Base-by-base conservation (phyloP, 2,797 vertebrate species). In the Leucoraja ocellata region DNA sequence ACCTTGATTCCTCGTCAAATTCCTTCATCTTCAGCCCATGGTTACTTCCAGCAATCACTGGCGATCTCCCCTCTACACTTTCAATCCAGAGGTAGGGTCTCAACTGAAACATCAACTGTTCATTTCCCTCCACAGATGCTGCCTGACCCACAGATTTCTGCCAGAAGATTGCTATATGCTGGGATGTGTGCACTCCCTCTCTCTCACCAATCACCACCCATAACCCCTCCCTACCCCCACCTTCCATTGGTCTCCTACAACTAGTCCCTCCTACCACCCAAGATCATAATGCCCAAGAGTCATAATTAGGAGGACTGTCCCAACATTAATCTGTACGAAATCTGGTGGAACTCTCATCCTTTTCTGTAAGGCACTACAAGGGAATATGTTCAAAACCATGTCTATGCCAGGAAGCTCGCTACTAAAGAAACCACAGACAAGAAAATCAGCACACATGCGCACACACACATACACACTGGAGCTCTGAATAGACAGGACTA, bases 341-440 rank as follows among this genome's bases (percentile, higher is more conserved):
- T 39, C 39, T 58, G 39, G 73, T 74, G 90, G 68, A 71, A 91
- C 13, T 46, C 71, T 76, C 23, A 97, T 97, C 94, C 96, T 97
- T 84, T 98, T 98, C 94, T 97, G 98, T 99, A 99, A 99, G 99
- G 99, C 99, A 99, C 99, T 99, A 99, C 97, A 95, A 97, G 98
- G 97, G 98, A 98, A 96, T 96, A 97, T 96, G 97, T 96, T 95
- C 95, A 96, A 97, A 97, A 96, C 97, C 97, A 97, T 96, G 97
- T 97, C 96, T 95, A 96, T 95, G 96, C 95, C 97, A 96, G 73
- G 90, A 76, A 92, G 95, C 96, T 95, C 95, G 95, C 96, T 95
- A 96, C 95, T 14, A 93, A 95, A 96, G 96, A 97, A 96, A 96
- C 96, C 95, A 94, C 95, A 94, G 95, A 96, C 96, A 97, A 97